Conservation (phyloP, 2,888 invertebrate species). For the Beris morrisii region DNA sequence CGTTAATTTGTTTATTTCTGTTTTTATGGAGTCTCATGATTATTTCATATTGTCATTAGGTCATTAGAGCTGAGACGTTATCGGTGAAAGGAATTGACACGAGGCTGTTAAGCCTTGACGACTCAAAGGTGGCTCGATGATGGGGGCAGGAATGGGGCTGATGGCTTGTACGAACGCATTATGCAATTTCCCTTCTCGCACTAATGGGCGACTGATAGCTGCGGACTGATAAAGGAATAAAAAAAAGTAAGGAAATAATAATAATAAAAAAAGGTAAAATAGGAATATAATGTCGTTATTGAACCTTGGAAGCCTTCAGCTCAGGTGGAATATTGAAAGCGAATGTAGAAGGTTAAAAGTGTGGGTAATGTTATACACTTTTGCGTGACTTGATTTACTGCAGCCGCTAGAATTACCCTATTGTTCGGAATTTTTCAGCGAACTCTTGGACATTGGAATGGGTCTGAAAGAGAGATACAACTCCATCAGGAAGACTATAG, state of each 20-base stretch:
- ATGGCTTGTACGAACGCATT: conserved; percentile 25
- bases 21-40: conserved; percentile 29
- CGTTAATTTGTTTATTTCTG: conserved; percentile 32
- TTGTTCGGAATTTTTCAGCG: conserved; percentile 28
- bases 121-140: neutral
- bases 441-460: conserved; percentile 16
- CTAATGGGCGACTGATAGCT: conserved; percentile 24
- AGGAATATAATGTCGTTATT: neutral
- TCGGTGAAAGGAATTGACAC: conserved; percentile 12
- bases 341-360: neutral
- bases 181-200: conserved; percentile 22
- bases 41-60: conserved; percentile 28
- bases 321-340: conserved; percentile 1
- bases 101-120: conserved; percentile 1
- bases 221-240: conserved; percentile 25
- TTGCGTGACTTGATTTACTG: conserved; percentile 31
- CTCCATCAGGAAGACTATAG: neutral
- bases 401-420: conserved; percentile 25
- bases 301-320: conserved; percentile 5
- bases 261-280: conserved; percentile 19
- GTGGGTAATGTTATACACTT: conserved; percentile 3
- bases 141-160: neutral
- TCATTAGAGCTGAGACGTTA: conserved; percentile 14
- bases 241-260: conserved; percentile 21
- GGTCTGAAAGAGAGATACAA: too few species aligned